A percentile compares a stretch with the other conserved stretches of the same genome.
Evolutionary conservation across 2,888 invertebrate species (phyloP).

Genomic region (Zhuqinia jingwanae): DNA sequence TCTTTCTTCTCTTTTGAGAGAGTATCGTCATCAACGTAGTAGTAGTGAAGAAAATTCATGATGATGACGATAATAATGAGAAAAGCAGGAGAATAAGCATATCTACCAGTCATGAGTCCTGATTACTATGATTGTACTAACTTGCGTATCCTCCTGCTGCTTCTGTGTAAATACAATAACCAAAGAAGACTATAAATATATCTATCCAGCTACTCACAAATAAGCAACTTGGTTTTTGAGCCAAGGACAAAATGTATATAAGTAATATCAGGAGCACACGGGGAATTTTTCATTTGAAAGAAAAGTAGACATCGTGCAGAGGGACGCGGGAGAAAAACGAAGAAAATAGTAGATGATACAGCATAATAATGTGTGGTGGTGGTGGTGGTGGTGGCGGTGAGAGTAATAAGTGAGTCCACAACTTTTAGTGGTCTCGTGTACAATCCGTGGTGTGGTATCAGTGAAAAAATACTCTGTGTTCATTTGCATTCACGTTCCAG

Average conservation of each 20-base stretch:
- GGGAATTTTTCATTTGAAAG: conserved; percentile 20
- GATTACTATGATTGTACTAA: not conserved
- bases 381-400: conserved; percentile 26
- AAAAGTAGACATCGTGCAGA: not conserved
- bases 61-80: conserved; percentile 21
- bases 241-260: not conserved
- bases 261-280: conserved; percentile 1
- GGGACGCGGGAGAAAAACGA: conserved; percentile 18
- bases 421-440: conserved; percentile 53
- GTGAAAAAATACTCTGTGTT: conserved; percentile 40
- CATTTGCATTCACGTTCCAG: conserved; percentile 52
- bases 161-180: conserved; percentile 16
- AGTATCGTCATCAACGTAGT: conserved; percentile 17
- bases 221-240: not conserved
- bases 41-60: conserved; percentile 38
- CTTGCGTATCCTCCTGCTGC: not conserved
- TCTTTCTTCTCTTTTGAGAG: not conserved
- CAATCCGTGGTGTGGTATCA: conserved; percentile 38
- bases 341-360: conserved; percentile 60
- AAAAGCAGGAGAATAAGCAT: conserved; percentile 13
- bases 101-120: not conserved
- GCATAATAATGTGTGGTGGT: conserved; percentile 60
- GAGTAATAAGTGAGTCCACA: conserved; percentile 59
- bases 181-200: conserved; percentile 2
- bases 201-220: too few species aligned